These are phyloP conservation scores for Samia ricini DNA, from an alignment of 1,140 invertebrate species.

Conservation along the genomic window DNA sequence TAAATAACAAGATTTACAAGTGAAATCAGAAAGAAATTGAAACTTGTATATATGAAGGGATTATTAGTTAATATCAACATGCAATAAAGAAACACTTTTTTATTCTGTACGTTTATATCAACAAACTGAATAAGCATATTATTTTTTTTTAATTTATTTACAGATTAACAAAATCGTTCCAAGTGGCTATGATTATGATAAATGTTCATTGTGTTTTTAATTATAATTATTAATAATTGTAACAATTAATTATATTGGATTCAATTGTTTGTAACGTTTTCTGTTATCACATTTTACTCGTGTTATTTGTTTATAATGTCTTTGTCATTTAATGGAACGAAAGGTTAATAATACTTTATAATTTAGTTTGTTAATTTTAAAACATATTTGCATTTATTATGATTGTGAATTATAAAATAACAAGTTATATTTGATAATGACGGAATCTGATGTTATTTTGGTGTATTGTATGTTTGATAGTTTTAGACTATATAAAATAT, in stretches of 20 bases:
- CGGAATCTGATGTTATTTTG: not conserved
- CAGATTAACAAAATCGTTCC: no score
- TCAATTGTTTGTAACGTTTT: not conserved
- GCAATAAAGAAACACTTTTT: no score
- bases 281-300: not conserved
- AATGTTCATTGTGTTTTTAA: not conserved
- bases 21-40: not conserved
- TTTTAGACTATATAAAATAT: not conserved
- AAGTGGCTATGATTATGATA: no score
- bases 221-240: not conserved
- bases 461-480: not conserved
- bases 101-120: not conserved
- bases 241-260: not conserved
- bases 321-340: not conserved
- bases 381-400: not conserved
- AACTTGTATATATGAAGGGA: no score
- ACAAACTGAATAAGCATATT: not conserved
- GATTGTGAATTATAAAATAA: not conserved
- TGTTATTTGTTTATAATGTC: not conserved
- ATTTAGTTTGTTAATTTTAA: not conserved
- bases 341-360: not conserved
- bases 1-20: not conserved
- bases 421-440: no score
- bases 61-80: no score
- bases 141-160: not conserved